Evolutionary conservation across 1,140 invertebrate species (phyloP), one percentile per base, ranked within the genome.

Genomic region (Scylla paramamosain): DNA sequence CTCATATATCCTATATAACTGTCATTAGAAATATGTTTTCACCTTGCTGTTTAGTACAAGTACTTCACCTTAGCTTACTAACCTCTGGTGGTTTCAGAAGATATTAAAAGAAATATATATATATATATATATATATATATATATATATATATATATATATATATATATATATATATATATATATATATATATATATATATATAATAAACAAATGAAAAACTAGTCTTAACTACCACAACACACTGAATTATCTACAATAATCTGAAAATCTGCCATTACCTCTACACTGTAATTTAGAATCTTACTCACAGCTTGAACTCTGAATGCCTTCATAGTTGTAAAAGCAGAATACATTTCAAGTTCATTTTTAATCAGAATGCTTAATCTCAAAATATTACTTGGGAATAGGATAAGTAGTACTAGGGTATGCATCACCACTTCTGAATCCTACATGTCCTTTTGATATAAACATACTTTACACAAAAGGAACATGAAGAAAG

Each of bases 221-320:
- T 59, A 59, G 52, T 20, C 52, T 59, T 59, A 20, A 59, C 52
- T 59, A 14, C 16, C 52, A 59, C 52, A 39, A 39, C 1, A 39
- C 39, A 39, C 39, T 12, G 20, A 59, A 59, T 16, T 20, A 12
- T 59, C 52, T 91, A 45, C 29, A 12, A 84, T 84, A 32, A 28
- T 84, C n/a, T 87, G 25, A 87, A 39, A 32, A 31, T 84, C 83
- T 93, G 8, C 31, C 20, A 28, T 93, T 25, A 83, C 31, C 12
- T 45, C 31, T 46, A 32, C 29, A 46, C 16, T 84, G 32, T 32
- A 59, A 59, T 39, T 89, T 39, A 88, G 84, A 93, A 59, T 94
- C 93, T 94, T 94, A 94, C 93, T 94, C 93, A 94, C 93, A 94
- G 93, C 86, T 94, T 90, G 87, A 93, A 86, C 93, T 89, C 67